phyloP scores from a whole-genome alignment of 35 echinoderm and acorn worm genomes.

The Heliocidaris erythrogramma region DNA sequence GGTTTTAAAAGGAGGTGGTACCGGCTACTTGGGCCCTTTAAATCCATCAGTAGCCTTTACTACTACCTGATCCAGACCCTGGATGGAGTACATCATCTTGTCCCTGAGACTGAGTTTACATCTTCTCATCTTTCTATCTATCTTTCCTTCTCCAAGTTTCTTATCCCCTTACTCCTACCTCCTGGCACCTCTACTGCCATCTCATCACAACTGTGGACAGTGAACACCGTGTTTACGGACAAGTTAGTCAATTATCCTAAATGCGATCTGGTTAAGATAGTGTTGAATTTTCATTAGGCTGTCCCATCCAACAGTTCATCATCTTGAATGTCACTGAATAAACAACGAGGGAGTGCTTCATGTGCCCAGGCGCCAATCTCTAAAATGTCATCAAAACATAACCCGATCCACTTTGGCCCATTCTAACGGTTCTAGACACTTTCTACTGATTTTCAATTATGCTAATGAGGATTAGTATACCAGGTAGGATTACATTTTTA shows the following conservation, averaged over 20 bases:
- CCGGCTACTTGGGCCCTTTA: too few species aligned
- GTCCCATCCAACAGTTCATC: too few species aligned
- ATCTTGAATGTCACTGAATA: conserved; percentile 25
- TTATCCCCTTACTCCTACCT: too few species aligned
- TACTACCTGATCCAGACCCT: too few species aligned
- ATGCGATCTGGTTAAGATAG: neutral
- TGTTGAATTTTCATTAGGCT: conserved; percentile 36
- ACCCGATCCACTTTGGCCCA: neutral
- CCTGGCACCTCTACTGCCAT: neutral
- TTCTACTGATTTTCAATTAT: conserved; percentile 15
- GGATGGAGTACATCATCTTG: too few species aligned
- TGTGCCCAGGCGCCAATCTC: neutral
- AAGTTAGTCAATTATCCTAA: neutral
- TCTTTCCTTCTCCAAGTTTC: too few species aligned
- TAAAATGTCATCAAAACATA: conserved; percentile 7
- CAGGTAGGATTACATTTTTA: neutral
- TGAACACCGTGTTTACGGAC: neutral
- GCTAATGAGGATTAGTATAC: neutral
- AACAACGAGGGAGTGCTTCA: neutral
- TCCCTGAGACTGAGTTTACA: too few species aligned
- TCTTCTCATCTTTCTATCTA: too few species aligned
- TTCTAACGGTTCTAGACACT: neutral
- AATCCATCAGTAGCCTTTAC: too few species aligned
- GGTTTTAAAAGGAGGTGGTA: too few species aligned
- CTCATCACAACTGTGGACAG: neutral